phyloP scores from a whole-genome alignment of 2,113 vertebrate genomes.

The Centropus unirufus region DNA sequence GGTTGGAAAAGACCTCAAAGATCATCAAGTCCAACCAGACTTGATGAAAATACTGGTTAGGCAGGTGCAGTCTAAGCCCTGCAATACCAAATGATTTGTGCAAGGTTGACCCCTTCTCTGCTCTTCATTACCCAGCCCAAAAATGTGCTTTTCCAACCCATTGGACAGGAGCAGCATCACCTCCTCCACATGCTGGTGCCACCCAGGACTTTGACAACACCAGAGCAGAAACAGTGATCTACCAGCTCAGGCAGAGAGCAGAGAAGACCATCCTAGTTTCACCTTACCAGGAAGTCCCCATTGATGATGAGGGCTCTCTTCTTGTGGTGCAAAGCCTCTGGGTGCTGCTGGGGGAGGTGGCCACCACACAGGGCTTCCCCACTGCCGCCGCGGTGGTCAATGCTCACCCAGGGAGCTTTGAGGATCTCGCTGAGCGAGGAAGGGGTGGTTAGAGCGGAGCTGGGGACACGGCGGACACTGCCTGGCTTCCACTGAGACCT shows the following conservation, averaged over 20 bases:
- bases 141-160: neutral
- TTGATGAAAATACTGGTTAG: no score
- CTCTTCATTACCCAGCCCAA: neutral
- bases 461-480: neutral
- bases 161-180: neutral
- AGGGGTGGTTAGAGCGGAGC: neutral
- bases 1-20: no score
- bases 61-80: neutral
- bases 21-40: no score
- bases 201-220: neutral
- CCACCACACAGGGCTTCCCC: slow-evolving; percentile 16
- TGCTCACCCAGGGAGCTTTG: slow-evolving; percentile 66
- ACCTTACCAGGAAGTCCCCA: slow-evolving; percentile 88
- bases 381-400: neutral
- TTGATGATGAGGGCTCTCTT: slow-evolving; percentile 84
- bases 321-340: neutral
- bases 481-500: neutral
- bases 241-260: neutral
- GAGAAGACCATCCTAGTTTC: neutral
- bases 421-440: slow-evolving; percentile 80
- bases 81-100: neutral
- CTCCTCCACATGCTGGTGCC: rapidly evolving
- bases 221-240: neutral
- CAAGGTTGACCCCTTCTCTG: neutral
- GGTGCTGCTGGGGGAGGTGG: slow-evolving; percentile 17